A percentile compares a stretch with the other conserved stretches of the same genome.
Evolutionary conservation across 2,113 vertebrate species (phyloP).

Genomic region (Aramus guarauna): DNA sequence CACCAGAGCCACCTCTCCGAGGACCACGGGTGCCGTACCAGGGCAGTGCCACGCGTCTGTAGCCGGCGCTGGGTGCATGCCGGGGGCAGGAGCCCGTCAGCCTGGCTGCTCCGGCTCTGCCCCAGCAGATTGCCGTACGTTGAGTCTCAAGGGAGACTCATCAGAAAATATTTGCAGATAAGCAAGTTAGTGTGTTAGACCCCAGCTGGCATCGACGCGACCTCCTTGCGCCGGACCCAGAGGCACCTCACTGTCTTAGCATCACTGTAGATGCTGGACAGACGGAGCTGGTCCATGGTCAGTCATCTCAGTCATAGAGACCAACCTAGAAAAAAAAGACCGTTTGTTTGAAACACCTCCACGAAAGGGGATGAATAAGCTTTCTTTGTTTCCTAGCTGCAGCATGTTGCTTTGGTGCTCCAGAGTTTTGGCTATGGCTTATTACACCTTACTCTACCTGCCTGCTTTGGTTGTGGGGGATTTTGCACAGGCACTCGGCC

Average conservation of each 20-base stretch:
- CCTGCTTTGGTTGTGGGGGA: fast-evolving
- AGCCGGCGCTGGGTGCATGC: fast-evolving
- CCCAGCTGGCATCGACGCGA: fast-evolving
- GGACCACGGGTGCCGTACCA: fast-evolving
- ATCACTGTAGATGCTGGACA: neutral
- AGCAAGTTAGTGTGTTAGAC: neutral
- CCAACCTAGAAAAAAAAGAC: neutral
- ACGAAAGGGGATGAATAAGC: neutral
- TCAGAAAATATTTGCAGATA: neutral
- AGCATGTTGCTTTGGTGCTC: neutral
- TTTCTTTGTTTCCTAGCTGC: neutral
- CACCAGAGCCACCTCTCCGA: neutral
- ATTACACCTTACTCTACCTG: neutral
- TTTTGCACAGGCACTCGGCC: neutral
- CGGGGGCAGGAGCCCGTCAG: fast-evolving
- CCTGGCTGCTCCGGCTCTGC: fast-evolving
- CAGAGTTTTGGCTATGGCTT: neutral
- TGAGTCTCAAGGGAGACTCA: neutral
- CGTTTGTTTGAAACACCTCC: neutral
- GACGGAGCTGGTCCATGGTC: neutral
- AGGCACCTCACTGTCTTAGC: fast-evolving
- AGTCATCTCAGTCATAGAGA: neutral
- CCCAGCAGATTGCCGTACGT: fast-evolving
- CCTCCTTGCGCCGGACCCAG: neutral
- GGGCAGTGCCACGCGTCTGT: fast-evolving